A percentile compares a stretch with the other conserved stretches of the same genome.
These are phyloP conservation scores for Camarhynchus parvulus DNA, from an alignment of 2,113 vertebrate species.

Conservation along the genomic window DNA sequence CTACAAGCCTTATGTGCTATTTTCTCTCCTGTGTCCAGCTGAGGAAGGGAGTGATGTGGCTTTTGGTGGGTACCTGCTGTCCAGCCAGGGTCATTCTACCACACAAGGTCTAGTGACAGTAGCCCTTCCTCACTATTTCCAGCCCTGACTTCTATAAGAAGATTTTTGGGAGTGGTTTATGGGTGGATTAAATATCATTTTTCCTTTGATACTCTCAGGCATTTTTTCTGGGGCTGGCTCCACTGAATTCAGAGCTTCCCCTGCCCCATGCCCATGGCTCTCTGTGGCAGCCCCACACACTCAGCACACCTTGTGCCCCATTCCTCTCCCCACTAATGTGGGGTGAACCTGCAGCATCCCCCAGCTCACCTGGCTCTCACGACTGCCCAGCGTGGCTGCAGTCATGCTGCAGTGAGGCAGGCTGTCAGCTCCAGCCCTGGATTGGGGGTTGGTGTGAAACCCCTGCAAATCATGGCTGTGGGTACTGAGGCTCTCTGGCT, in stretches of 20 bases:
- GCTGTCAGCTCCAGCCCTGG: neutral
- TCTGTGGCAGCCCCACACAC: neutral
- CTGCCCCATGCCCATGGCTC: rapidly evolving
- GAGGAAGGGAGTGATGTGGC: neutral
- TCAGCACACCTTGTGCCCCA: rapidly evolving
- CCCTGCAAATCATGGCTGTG: rapidly evolving
- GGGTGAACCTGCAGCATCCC: neutral
- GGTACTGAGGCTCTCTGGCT: neutral
- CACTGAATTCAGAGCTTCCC: neutral
- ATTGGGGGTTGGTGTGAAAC: neutral
- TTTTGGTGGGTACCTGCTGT: neutral
- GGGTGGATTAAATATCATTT: neutral
- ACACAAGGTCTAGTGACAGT: neutral
- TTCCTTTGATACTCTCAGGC: neutral
- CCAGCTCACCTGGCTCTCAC: rapidly evolving
- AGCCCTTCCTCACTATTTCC: neutral
- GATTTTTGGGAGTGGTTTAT: neutral
- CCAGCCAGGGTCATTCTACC: neutral
- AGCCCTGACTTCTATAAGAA: neutral
- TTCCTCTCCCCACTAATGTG: rapidly evolving
- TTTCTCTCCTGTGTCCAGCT: neutral
- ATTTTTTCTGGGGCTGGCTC: neutral
- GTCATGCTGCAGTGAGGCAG: neutral
- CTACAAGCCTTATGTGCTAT: neutral
- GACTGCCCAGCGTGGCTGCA: rapidly evolving